Conservation (phyloP, 1,140 invertebrate species). For the Euschistus heros region DNA sequence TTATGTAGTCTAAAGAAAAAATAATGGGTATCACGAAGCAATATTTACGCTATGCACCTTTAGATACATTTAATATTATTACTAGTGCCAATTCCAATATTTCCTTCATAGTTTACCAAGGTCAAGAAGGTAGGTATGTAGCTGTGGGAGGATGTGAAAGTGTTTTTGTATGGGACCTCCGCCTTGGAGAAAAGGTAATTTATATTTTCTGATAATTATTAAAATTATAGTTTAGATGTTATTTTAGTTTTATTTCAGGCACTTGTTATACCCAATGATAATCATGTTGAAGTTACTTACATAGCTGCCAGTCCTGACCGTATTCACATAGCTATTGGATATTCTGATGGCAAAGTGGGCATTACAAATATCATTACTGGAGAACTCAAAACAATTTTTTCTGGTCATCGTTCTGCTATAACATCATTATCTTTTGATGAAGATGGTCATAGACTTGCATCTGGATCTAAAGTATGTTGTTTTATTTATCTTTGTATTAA, state of each 20-base stretch:
- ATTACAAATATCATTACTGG: constrained; percentile 62
- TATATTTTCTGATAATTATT: neutral
- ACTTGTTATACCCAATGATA: constrained; percentile 64
- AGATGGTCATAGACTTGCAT: constrained; percentile 67
- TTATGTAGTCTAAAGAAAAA: neutral
- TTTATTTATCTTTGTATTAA: neutral
- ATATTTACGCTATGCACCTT: constrained; percentile 79
- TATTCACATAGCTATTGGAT: constrained; percentile 77
- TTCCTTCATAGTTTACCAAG: constrained; percentile 61
- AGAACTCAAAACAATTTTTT: constrained; percentile 65
- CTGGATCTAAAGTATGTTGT: constrained; percentile 63
- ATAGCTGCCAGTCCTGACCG: constrained; percentile 60
- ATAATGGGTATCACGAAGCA: constrained; percentile 92
- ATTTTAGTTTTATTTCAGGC: constrained; percentile 39
- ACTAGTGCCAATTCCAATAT: constrained; percentile 66
- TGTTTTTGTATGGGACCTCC: constrained; percentile 87
- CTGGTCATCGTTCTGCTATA: constrained; percentile 79
- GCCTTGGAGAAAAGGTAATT: constrained; percentile 73
- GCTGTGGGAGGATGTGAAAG: constrained; percentile 85
- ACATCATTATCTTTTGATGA: constrained; percentile 71
- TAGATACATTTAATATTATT: constrained; percentile 77
- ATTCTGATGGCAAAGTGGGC: constrained; percentile 77
- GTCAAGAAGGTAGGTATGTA: constrained; percentile 66
- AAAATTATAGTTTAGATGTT: neutral
- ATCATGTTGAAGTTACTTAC: constrained; percentile 54